A percentile compares a stretch with the other conserved stretches of the same genome.
phyloP scores from a whole-genome alignment of 1,140 invertebrate genomes.

The Popillia japonica region DNA sequence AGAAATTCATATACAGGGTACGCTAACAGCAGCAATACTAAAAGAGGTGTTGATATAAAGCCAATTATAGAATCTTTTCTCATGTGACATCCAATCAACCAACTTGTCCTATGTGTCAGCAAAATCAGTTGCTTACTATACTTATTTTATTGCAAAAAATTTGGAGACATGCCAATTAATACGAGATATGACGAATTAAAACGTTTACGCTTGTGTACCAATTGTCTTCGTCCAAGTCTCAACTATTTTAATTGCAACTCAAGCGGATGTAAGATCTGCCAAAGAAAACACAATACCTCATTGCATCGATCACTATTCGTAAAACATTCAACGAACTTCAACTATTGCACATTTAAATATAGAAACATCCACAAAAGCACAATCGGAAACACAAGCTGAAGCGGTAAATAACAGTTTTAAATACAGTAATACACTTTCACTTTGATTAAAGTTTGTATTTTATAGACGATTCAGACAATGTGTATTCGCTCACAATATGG shows the following conservation, averaged over 20 bases:
- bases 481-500: no score
- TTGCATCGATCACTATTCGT: no score
- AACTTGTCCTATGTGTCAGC: neutral
- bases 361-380: neutral
- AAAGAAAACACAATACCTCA: no score
- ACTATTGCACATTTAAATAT: neutral
- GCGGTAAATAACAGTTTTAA: constrained; percentile 1
- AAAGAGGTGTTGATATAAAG: neutral
- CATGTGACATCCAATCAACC: neutral
- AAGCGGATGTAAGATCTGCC: no score
- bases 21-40: neutral
- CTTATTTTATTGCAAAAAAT: constrained; percentile 4
- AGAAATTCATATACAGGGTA: neutral
- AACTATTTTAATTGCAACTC: no score
- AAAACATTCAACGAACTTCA: neutral
- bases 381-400: neutral
- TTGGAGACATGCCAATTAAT: neutral
- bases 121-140: no score
- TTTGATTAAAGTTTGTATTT: no score
- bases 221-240: constrained; percentile 19
- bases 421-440: no score
- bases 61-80: neutral
- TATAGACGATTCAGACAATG: no score
- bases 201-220: neutral
- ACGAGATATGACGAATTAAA: neutral